phyloP scores from a whole-genome alignment of 2,113 vertebrate genomes.

The Protobothrops flavoviridis region DNA sequence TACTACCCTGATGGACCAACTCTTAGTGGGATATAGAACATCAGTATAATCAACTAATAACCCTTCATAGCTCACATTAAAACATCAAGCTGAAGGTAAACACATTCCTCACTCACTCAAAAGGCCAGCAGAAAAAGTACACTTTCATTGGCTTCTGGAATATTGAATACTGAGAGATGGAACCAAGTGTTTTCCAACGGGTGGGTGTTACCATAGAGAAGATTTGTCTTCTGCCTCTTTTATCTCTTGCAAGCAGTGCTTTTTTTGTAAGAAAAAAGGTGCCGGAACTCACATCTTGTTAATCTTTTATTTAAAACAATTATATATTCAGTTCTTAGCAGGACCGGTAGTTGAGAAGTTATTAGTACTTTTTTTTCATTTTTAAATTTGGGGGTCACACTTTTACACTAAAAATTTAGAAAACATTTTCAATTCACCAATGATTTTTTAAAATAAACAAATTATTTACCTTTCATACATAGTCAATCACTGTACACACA shows the following conservation, averaged over 20 bases:
- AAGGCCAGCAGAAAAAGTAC: background rate
- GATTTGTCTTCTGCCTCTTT: background rate
- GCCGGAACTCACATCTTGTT: too few species aligned
- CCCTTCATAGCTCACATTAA: background rate
- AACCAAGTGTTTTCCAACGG: background rate
- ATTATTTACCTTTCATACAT: too few species aligned
- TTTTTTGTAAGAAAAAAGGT: too few species aligned
- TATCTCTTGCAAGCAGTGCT: background rate
- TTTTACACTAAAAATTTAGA: too few species aligned
- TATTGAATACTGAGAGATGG: background rate
- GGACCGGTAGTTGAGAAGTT: too few species aligned
- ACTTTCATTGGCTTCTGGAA: background rate
- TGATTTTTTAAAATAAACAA: too few species aligned
- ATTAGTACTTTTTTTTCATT: too few species aligned
- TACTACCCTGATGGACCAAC: background rate
- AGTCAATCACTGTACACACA: too few species aligned
- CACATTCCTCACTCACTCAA: background rate
- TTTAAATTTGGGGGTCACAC: too few species aligned
- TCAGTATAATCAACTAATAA: background rate
- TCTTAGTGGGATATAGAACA: background rate
- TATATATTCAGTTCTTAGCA: too few species aligned
- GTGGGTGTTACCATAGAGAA: background rate
- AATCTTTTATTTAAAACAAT: too few species aligned
- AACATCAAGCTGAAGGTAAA: background rate
- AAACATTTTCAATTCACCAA: too few species aligned